Conservation (phyloP, 2,797 vertebrate genomes). For the Falco concolor region DNA sequence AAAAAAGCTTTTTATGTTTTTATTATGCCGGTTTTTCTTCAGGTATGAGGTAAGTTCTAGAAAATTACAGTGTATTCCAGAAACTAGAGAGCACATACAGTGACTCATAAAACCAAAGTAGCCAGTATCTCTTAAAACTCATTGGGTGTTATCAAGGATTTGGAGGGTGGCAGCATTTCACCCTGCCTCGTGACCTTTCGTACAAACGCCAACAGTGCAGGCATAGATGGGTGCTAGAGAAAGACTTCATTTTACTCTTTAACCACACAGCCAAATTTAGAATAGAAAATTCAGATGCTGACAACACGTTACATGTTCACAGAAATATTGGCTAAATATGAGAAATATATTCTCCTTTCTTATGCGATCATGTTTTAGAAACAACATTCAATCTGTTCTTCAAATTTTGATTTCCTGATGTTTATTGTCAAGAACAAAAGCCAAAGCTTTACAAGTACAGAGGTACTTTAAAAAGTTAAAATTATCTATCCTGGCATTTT, state of each 20-base stretch:
- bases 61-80: neutral
- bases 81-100: neutral
- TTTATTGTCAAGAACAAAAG: neutral
- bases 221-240: neutral
- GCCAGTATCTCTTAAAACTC: neutral
- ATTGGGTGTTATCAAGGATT: neutral
- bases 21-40: neutral
- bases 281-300: neutral
- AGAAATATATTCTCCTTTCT: neutral
- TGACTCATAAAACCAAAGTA: neutral
- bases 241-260: neutral
- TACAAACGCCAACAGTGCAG: neutral
- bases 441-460: neutral
- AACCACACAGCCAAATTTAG: neutral
- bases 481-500: neutral
- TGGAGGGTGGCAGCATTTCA: neutral
- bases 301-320: neutral
- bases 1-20: neutral
- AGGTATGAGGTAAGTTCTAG: neutral
- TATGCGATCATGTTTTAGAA: neutral
- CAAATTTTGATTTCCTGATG: neutral
- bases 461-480: neutral
- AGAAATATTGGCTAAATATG: neutral
- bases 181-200: neutral
- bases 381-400: neutral